A percentile compares a stretch with the other conserved stretches of the same genome.
phyloP scores from a whole-genome alignment of 2,888 invertebrate species.

The Epiblema foenella region DNA sequence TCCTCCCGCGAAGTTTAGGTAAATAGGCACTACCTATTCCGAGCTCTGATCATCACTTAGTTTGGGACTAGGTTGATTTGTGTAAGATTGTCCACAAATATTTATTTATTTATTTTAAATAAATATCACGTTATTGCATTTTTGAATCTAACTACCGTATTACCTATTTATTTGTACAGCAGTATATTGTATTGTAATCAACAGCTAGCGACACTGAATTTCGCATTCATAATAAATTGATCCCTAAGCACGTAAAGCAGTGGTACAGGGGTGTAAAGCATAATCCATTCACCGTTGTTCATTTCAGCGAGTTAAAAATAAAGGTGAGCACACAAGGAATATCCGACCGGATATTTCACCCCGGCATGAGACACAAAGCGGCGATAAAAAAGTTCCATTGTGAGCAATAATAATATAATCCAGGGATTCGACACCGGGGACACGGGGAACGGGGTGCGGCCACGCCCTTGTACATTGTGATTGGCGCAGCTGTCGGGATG shows the following conservation, averaged over 20 bases:
- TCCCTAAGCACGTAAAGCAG: conserved; percentile 28
- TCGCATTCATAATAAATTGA: conserved; percentile 10
- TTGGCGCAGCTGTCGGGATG: conserved; percentile 82
- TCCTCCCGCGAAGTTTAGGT: no score
- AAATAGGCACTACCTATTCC: no score
- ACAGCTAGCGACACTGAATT: not conserved
- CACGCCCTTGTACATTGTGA: conserved; percentile 83
- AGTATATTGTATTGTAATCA: not conserved
- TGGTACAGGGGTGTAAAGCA: conserved; percentile 51
- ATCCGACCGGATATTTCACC: conserved; percentile 85
- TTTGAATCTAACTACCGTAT: not conserved
- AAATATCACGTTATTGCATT: not conserved
- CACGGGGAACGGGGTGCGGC: conserved; percentile 61
- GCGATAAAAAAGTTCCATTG: conserved; percentile 82
- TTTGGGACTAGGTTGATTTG: no score
- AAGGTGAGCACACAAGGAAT: conserved; percentile 77
- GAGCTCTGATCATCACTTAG: no score
- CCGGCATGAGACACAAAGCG: conserved; percentile 77
- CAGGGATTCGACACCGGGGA: conserved; percentile 70
- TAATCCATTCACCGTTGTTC: conserved; percentile 76
- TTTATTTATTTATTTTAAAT: conserved; percentile 1
- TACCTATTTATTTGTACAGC: not conserved
- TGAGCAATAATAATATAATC: conserved; percentile 78
- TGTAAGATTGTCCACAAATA: no score
- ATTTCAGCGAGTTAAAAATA: conserved; percentile 69